Evolutionary conservation across 92 coral and sea anemone species (phyloP).

Genomic region (Parazoanthus atlanticus): DNA sequence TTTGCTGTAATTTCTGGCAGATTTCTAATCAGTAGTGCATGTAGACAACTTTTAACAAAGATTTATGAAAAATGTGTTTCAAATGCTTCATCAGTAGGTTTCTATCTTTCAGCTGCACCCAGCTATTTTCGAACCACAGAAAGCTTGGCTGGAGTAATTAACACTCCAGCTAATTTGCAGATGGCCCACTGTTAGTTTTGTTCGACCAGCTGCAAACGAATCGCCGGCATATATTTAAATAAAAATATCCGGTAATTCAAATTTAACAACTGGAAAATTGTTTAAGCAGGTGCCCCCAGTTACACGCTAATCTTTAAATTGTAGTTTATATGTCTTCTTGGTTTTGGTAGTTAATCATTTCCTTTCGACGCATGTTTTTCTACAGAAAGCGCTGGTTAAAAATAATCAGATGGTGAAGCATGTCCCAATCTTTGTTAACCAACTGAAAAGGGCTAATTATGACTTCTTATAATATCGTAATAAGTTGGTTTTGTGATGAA

Average conservation of each 20-base stretch:
- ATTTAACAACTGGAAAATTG: background rate
- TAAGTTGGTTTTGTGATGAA: background rate
- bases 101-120: background rate
- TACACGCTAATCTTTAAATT: background rate
- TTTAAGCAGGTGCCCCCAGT: conserved; percentile 7
- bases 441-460: background rate
- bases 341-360: background rate
- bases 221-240: background rate
- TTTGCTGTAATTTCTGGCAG: background rate
- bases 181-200: background rate
- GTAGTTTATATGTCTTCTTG: background rate
- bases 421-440: background rate
- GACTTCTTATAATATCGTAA: background rate
- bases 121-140: conserved; percentile 2
- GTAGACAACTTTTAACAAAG: background rate
- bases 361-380: background rate
- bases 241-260: conserved; percentile 33
- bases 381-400: background rate
- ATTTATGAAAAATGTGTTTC: background rate
- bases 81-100: background rate
- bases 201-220: conserved; percentile 24
- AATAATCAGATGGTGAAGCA: background rate
- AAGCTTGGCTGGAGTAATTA: background rate
- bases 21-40: background rate
- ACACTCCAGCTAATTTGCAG: conserved; percentile 7